Evolutionary conservation across 2,113 vertebrate genomes (phyloP).

Genomic region (Myiozetetes cayanensis): DNA sequence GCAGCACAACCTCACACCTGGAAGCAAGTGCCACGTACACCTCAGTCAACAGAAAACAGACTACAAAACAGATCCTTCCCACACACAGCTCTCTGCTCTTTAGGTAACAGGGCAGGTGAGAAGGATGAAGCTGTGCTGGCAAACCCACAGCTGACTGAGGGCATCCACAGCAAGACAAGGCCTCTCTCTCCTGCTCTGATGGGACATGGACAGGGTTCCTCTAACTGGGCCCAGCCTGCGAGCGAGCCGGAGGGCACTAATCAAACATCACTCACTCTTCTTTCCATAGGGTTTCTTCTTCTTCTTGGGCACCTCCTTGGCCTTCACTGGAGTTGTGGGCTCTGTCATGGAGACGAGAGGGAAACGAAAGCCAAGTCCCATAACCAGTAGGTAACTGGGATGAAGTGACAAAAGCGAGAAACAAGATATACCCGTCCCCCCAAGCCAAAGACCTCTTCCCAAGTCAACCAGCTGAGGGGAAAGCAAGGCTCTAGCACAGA

Average conservation of each 20-base stretch:
- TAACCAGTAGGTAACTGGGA: slow-evolving; percentile 66
- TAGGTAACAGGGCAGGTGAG: neutral
- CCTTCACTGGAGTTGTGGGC: slow-evolving; percentile 66
- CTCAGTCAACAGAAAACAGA: neutral
- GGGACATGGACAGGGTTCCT: slow-evolving; percentile 12
- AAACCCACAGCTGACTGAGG: neutral
- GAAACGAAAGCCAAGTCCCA: slow-evolving; percentile 54
- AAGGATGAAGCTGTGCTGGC: slow-evolving; percentile 14
- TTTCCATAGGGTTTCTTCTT: slow-evolving; percentile 80
- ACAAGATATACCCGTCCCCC: slow-evolving; percentile 53
- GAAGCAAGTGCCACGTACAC: neutral
- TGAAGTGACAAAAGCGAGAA: slow-evolving; percentile 57
- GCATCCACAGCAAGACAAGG: slow-evolving; percentile 45
- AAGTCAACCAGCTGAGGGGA: slow-evolving; percentile 8
- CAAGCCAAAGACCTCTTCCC: slow-evolving; percentile 56
- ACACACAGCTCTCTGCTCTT: neutral
- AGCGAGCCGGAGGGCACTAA: slow-evolving; percentile 46
- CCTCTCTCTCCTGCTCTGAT: slow-evolving; percentile 55
- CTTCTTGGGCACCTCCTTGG: slow-evolving; percentile 79
- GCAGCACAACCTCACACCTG: slow-evolving; percentile 36
- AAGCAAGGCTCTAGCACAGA: neutral
- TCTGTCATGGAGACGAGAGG: slow-evolving; percentile 70
- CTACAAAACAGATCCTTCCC: slow-evolving; percentile 1
- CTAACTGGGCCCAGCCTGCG: slow-evolving; percentile 61
- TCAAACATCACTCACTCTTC: slow-evolving; percentile 82